Base-by-base conservation (phyloP, 1,140 invertebrate species). In the Calliphora vicina region DNA sequence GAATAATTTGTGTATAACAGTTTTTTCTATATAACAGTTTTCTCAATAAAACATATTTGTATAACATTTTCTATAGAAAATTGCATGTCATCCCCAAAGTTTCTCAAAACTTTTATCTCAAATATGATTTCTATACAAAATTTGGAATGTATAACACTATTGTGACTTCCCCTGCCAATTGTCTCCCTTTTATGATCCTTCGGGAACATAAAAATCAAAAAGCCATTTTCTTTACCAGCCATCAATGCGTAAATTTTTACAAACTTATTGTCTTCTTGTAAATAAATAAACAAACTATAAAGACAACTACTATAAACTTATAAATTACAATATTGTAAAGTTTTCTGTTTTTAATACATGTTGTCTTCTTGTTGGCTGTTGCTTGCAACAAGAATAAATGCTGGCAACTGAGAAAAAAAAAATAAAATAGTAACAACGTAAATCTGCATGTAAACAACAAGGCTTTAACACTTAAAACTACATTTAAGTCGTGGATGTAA, bases 401-500 rank as follows among this genome's bases (percentile, higher is more conserved):
- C 35, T 35, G 6, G n/a, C 72, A 74, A 73, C 71, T 9, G 9
- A 35, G 35, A 43, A 78, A 5, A 78, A 20, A 43, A 42, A 78
- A 23, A 78, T 29, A 42, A 76, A 76, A 6, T n/a, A 42, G n/a
- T n/a, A n/a, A 23, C 15, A 43, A 78, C 35, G 42, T 45, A 78
- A 78, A 78, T 78, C 74, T 20, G 43, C 35, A 78, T 78, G 74
- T 78, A 78, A 78, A 78, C 74, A 78, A 67, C 25, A 78, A 78
- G 74, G 25, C 74, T 78, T 78, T 78, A 78, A 78, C 74, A 78
- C 74, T 78, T 78, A 78, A 78, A 43, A 45, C 35, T 45, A 23
- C 74, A 78, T 78, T 78, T 76, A 35, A 76, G 25, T 45, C 35
- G 74, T 20, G 74, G 74, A 43, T 78, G n/a, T 67, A 67, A 5